Evolutionary conservation across 2,888 invertebrate genomes (phyloP), one percentile per base, ranked within the genome.

Genomic region (Crossocerus cetratus): DNA sequence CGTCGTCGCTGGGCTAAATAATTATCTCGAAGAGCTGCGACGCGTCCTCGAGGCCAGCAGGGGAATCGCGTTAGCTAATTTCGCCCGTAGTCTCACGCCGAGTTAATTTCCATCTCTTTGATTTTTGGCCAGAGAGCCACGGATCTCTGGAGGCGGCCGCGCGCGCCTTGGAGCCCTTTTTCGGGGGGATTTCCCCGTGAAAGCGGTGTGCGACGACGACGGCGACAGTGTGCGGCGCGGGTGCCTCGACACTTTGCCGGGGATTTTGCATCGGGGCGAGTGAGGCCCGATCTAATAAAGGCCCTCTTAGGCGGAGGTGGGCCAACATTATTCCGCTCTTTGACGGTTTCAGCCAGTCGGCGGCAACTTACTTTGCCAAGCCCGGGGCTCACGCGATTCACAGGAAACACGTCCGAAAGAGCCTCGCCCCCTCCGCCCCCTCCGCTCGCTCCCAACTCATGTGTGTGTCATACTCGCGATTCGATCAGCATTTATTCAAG

Each of bases 31-130:
- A 65, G 32, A 32, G 71, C 54, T 59, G 62, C 64, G 76, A 49
- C 61, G 65, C 64, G 76, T 65, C 59, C 69, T 59, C 65, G 67
- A 61, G 57, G 61, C 64, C 60, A 60, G 66, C 43, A 71, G 72
- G 61, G 69, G 84, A 85, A 86, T 86, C 80, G 81, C 81, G 81
- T 86, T 86, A 86, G 80, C 82, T 83, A 85, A 85, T 83, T 83
- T 78, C 81, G 69, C 62, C 61, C 59, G 32, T 70, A 69, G 76
- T 73, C 77, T 77, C 74, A 69, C 73, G n/a, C 65, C 78, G 81
- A 77, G 80, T 84, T 86, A 87, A 88, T 88, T 86, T 87, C 84
- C 88, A 88, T 88, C 85, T 83, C 86, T 87, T 88, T 88, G 88
- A 88, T 89, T 89, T 89, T 88, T 88, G 88, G 86, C 86, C 82